Evolutionary conservation across 2,888 invertebrate genomes (phyloP).

Genomic region (Phoronis australis): DNA sequence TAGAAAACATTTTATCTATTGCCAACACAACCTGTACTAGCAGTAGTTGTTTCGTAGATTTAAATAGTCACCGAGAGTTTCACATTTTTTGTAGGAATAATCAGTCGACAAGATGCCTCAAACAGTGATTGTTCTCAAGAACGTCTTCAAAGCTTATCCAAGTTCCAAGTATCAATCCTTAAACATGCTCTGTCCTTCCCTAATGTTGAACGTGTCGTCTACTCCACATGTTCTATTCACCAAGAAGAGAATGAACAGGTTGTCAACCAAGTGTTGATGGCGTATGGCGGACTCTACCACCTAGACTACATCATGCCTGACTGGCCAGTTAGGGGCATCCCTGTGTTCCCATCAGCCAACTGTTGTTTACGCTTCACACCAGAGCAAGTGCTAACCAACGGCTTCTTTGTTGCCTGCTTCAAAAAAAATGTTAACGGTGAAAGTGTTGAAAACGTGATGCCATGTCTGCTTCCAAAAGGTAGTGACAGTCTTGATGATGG

Average conservation of each 20-base stretch:
- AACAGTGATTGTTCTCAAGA: no score
- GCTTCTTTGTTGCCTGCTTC: constrained; percentile 92
- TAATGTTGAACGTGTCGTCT: constrained; percentile 76
- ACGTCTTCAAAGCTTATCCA: constrained; percentile 34
- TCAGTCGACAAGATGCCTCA: no score
- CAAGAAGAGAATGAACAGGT: constrained; percentile 84
- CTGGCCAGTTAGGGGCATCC: constrained; percentile 31
- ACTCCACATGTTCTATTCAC: constrained; percentile 91
- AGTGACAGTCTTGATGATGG: no score
- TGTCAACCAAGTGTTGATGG: constrained; percentile 65
- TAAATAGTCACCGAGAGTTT: no score
- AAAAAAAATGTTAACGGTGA: no score
- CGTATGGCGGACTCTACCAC: constrained; percentile 42
- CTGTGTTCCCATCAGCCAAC: constrained; percentile 48
- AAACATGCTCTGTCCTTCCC: constrained; percentile 85
- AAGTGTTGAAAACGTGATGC: no score
- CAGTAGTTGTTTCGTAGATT: no score
- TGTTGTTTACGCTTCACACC: constrained; percentile 75
- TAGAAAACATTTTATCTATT: no score
- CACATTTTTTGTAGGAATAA: no score
- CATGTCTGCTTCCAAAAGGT: no score
- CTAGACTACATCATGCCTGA: constrained; percentile 42
- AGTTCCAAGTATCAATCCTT: constrained; percentile 59
- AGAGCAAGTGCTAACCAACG: constrained; percentile 76
- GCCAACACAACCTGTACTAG: no score